phyloP scores from a whole-genome alignment of 92 coral and sea anemone genomes.

The Epizoanthus ramosus region DNA sequence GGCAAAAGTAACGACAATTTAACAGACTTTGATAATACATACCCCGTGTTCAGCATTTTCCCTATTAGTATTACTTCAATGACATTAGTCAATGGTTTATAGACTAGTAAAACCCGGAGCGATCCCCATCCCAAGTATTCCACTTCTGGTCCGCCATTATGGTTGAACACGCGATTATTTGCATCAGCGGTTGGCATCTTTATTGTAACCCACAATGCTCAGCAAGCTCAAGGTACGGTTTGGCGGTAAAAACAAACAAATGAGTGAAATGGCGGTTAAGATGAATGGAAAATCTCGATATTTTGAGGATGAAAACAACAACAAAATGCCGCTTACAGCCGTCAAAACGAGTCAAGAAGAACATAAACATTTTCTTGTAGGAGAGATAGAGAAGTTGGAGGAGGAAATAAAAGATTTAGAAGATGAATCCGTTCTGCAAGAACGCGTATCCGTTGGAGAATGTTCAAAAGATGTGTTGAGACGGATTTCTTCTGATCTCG shows the following conservation, averaged over 20 bases:
- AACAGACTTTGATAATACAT: slow-evolving; percentile 10
- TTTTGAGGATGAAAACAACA: slow-evolving; percentile 32
- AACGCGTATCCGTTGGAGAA: slow-evolving; percentile 43
- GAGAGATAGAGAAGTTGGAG: slow-evolving; percentile 67
- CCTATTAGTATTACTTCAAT: no score
- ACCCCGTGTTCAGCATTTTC: slow-evolving; percentile 73
- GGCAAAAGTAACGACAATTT: background rate
- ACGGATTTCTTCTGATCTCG: slow-evolving; percentile 42
- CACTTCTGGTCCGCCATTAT: background rate
- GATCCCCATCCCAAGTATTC: no score
- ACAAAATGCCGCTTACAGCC: slow-evolving; percentile 45
- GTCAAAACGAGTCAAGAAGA: slow-evolving; percentile 43
- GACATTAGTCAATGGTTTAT: no score
- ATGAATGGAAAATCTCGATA: slow-evolving; percentile 22
- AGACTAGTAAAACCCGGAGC: slow-evolving; percentile 25
- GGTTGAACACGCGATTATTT: slow-evolving; percentile 46
- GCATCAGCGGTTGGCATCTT: slow-evolving; percentile 4
- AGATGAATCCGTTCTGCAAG: slow-evolving; percentile 61
- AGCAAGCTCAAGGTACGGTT: background rate
- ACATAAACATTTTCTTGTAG: slow-evolving; percentile 54
- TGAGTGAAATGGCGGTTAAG: slow-evolving; percentile 66
- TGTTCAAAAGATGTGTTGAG: slow-evolving; percentile 50
- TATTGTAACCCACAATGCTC: background rate
- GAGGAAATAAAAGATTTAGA: slow-evolving; percentile 68
- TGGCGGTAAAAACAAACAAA: slow-evolving; percentile 46